Conservation (phyloP, 2,113 vertebrate genomes). For the Patagioenas fasciata region DNA sequence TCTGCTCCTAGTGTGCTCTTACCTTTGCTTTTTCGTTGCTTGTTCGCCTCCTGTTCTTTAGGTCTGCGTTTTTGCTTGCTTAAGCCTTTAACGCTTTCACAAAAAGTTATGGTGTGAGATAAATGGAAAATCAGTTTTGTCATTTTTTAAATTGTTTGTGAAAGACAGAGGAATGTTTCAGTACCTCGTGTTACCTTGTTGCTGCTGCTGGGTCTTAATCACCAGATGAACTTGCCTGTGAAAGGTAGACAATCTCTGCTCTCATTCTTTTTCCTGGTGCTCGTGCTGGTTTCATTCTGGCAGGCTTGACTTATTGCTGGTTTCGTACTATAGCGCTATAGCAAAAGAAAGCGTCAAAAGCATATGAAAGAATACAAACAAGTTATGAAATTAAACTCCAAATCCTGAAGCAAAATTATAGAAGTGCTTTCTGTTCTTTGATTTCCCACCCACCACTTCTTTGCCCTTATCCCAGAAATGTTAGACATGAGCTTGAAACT, state of each 20-base stretch:
- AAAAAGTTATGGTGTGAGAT: neutral
- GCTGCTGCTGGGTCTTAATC: neutral
- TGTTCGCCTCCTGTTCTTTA: neutral
- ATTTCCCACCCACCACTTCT: slow-evolving; percentile 7
- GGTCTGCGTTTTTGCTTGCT: neutral
- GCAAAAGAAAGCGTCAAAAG: neutral
- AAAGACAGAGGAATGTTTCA: neutral
- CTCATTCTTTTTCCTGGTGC: neutral
- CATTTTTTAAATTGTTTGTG: neutral
- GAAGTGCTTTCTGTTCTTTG: slow-evolving; percentile 20
- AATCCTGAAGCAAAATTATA: neutral
- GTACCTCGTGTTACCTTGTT: neutral
- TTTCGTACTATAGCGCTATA: neutral
- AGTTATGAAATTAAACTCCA: slow-evolving; percentile 25
- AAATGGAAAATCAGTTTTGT: neutral
- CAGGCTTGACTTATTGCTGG: slow-evolving; percentile 68
- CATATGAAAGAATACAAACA: neutral
- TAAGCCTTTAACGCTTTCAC: neutral
- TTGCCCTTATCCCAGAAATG: slow-evolving; percentile 2
- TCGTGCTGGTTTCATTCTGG: slow-evolving; percentile 54
- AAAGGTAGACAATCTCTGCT: neutral
- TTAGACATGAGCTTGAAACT: slow-evolving; percentile 41
- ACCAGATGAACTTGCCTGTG: neutral
- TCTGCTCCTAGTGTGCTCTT: neutral
- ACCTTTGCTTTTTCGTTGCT: neutral